These are phyloP conservation scores for Salvelinus namaycush DNA, from an alignment of 2,113 vertebrate species.

Conservation along the genomic window DNA sequence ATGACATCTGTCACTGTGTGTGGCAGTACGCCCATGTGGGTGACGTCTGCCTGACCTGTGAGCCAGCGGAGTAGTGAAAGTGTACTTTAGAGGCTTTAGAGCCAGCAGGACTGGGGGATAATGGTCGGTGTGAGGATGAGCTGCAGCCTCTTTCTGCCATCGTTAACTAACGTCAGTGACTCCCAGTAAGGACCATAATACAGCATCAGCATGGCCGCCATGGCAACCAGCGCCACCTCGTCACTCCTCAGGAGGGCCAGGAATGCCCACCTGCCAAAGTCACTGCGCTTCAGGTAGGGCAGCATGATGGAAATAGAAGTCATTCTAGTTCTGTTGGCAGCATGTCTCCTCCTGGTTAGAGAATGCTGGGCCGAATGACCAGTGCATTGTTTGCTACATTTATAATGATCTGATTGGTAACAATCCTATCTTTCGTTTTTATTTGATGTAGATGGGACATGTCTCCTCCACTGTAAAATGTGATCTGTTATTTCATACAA, in stretches of 20 bases:
- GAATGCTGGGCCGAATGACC: too few relatives aligned
- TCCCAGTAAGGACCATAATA: not conserved
- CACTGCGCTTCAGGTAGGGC: slow-evolving; percentile 69
- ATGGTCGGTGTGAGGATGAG: slow-evolving; percentile 10
- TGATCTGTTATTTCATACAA: too few relatives aligned
- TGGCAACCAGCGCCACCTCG: not conserved
- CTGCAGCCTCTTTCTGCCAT: slow-evolving; percentile 1
- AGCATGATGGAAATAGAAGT: not conserved
- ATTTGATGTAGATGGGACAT: too few relatives aligned
- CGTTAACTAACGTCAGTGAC: not conserved
- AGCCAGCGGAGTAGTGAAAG: slow-evolving; percentile 29
- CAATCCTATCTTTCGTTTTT: too few relatives aligned
- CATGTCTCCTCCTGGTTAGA: too few relatives aligned
- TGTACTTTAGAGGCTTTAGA: slow-evolving; percentile 42
- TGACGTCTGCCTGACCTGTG: slow-evolving; percentile 50
- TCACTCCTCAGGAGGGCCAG: slow-evolving; percentile 50
- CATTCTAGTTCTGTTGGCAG: not conserved
- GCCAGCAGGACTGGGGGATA: slow-evolving; percentile 23
- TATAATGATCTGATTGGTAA: too few relatives aligned
- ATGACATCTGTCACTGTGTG: slow-evolving; percentile 19
- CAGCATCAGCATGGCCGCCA: not conserved
- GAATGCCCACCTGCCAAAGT: slow-evolving; percentile 54
- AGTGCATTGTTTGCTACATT: too few relatives aligned
- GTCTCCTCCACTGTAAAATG: too few relatives aligned
- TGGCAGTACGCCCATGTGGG: slow-evolving; percentile 55